Conservation (phyloP, 2,888 invertebrate species). For the Didymodactylos carnosus region DNA sequence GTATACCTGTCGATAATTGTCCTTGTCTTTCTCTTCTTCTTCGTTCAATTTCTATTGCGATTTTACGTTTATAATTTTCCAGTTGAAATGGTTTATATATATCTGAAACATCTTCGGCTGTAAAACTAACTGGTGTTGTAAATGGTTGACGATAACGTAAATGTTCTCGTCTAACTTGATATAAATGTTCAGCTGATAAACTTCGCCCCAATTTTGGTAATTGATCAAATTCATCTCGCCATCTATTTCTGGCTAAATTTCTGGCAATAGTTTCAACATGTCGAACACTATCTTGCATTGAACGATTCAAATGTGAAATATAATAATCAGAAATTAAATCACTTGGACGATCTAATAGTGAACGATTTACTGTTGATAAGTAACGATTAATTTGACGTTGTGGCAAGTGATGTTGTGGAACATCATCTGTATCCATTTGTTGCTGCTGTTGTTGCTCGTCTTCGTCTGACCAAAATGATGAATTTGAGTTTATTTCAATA, state of each 20-base stretch:
- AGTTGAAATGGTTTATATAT: constrained; percentile 10
- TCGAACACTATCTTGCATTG: constrained; percentile 11
- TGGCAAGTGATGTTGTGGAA: neutral
- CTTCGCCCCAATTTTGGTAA: neutral
- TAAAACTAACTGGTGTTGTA: constrained; percentile 1
- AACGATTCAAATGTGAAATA: constrained; percentile 10
- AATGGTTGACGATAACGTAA: neutral
- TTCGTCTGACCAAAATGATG: neutral
- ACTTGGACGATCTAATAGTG: constrained; percentile 2
- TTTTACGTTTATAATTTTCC: constrained; percentile 15
- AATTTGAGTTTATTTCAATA: neutral
- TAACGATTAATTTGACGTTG: neutral
- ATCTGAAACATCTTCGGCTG: constrained; percentile 12
- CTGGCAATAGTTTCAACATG: constrained; percentile 4
- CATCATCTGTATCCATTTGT: neutral
- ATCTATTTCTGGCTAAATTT: neutral
- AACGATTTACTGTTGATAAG: neutral
- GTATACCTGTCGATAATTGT: neutral
- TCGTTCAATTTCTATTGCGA: constrained; percentile 11
- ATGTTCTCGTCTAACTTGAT: constrained; percentile 7
- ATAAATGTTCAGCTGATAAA: constrained; percentile 5
- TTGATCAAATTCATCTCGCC: neutral
- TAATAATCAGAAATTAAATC: constrained; percentile 12
- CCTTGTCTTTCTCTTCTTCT: constrained; percentile 1
- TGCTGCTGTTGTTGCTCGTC: neutral